Percentiles rank a stretch among this genome's conserved stretches.
phyloP scores from a whole-genome alignment of 2,888 invertebrate species.

The Cynaeus angustus region DNA sequence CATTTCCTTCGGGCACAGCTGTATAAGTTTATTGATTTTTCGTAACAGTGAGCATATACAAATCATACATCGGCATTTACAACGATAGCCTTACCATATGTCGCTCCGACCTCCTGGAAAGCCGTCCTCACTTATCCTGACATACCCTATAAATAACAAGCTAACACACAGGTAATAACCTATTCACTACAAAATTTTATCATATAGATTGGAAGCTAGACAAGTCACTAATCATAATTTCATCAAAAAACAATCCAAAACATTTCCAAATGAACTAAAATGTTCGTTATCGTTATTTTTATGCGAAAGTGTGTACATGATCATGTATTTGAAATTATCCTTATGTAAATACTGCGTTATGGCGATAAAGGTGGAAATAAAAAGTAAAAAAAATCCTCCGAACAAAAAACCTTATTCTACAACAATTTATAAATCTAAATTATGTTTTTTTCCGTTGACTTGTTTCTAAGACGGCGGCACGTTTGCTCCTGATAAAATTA shows the following conservation, averaged over 20 bases:
- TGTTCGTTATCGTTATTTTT: conserved; percentile 13
- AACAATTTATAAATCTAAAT: conserved; percentile 50
- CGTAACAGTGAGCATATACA: conserved; percentile 49
- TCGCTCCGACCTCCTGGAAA: conserved; percentile 54
- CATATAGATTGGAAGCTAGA: conserved; percentile 54
- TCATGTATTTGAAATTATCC: conserved; percentile 28
- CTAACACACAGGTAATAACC: conserved; percentile 56
- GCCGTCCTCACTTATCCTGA: conserved; percentile 52
- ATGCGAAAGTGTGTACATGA: conserved; percentile 33
- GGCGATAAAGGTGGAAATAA: conserved; percentile 44
- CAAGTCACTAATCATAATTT: conserved; percentile 50
- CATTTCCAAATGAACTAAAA: conserved; percentile 32
- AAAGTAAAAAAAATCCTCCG: conserved; percentile 43
- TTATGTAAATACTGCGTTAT: conserved; percentile 46
- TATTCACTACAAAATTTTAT: conserved; percentile 55
- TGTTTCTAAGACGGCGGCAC: conserved; percentile 44
- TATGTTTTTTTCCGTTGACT: conserved; percentile 41
- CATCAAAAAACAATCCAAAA: conserved; percentile 53
- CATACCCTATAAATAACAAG: conserved; percentile 58
- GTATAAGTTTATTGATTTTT: conserved; percentile 39
- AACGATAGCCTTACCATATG: conserved; percentile 54
- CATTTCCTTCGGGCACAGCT: conserved; percentile 46
- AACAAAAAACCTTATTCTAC: conserved; percentile 54
- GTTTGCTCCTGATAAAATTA: conserved; percentile 51
- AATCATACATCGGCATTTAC: conserved; percentile 48